Evolutionary conservation across 2,797 vertebrate species (phyloP).

Genomic region (Parauchenoglanis punctatus): DNA sequence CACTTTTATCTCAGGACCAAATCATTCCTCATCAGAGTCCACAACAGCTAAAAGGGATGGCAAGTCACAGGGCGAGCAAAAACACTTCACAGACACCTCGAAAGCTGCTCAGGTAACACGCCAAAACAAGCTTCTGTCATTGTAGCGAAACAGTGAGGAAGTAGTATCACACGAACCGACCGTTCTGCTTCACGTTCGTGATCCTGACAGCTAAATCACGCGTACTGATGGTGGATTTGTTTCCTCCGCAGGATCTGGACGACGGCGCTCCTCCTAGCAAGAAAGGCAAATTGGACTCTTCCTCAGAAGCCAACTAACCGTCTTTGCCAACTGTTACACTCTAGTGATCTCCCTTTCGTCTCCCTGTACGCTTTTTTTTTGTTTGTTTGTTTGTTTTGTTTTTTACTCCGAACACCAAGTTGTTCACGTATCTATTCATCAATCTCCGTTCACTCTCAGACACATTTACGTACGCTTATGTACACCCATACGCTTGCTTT

Average conservation of each 20-base stretch:
- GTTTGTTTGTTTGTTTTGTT: not conserved
- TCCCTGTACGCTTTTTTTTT: constrained; percentile 37
- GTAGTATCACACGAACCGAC: no score
- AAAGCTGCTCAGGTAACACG: constrained; percentile 81
- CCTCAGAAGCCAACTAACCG: constrained; percentile 60
- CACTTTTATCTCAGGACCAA: constrained; percentile 43
- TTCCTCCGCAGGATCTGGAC: constrained; percentile 54
- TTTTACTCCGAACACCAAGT: constrained; percentile 22
- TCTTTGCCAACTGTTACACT: constrained; percentile 47
- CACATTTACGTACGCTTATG: not conserved
- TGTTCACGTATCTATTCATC: constrained; percentile 37
- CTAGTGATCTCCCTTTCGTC: constrained; percentile 52
- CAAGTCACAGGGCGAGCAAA: constrained; percentile 79
- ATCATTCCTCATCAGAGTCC: constrained; percentile 50
- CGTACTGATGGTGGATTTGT: not conserved
- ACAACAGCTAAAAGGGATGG: constrained; percentile 76
- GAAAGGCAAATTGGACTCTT: constrained; percentile 61
- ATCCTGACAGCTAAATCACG: not conserved
- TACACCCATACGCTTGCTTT: constrained; percentile 19
- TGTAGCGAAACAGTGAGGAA: not conserved
- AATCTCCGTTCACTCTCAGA: constrained; percentile 24
- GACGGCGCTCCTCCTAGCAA: constrained; percentile 62
- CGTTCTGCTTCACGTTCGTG: not conserved
- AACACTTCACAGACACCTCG: constrained; percentile 74
- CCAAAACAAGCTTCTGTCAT: not conserved